Evolutionary conservation across 2,797 vertebrate species (phyloP), one percentile per base, ranked within the genome.

Genomic region (Rousettus madagascariensis): DNA sequence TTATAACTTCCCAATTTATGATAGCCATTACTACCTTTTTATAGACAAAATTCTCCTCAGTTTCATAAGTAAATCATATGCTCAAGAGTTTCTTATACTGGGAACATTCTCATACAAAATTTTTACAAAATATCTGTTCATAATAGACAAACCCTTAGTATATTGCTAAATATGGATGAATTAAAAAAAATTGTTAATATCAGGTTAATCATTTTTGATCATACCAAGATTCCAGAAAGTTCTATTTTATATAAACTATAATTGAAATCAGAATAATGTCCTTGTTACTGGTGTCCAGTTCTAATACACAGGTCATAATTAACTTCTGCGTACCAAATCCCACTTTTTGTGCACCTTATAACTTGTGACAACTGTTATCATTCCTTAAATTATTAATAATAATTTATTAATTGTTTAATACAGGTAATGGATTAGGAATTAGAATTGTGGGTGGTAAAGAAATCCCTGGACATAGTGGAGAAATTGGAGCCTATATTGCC

Each of bases 401-500:
- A 71, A 26, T 63, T 85, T 93, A 26, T 19, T 95, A 43, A 90
- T 96, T 97, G 96, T 97, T 98, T 24, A 94, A 97, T 89, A 89
- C 93, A 99, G 99, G 99, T 85, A 99, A 98, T 57, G 99, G 99
- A 87, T 97, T 99, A 90, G 99, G 99, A 90, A 99, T 99, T 86
- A 98, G 99, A 97, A 98, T 99, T 93, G 99, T 99, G 53, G 99
- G 99, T 84, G 99, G 99, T 36, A 99, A 99, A 97, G 99, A 99
- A 98, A 99, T 99, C 97, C 99, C 99, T 16, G 99, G 99, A 92
- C 98, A 98, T 96, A 98, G 98, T 53, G 99, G 99, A 97, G 99
- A 99, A 98, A 99, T 99, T 90, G 99, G 99, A 98, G 99, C 99
- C 69, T 99, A 99, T 94, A 98, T 99, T 93, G 99, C 99, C 95